phyloP scores from a whole-genome alignment of 2,888 invertebrate species.

The Sinopyrophorus schimmeli region DNA sequence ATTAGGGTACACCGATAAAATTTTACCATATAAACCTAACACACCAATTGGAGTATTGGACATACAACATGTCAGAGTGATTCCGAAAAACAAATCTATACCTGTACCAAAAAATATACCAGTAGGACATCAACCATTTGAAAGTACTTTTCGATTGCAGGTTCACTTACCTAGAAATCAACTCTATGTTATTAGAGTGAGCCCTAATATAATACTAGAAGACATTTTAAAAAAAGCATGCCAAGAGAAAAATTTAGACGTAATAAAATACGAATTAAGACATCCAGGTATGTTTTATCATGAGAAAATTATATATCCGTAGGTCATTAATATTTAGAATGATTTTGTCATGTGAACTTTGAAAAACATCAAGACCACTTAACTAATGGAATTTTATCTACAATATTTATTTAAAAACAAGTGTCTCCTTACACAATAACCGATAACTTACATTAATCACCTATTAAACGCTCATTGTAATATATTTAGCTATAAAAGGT shows the following conservation, averaged over 20 bases:
- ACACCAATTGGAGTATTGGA: slow-evolving; percentile 69
- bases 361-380: too few species aligned
- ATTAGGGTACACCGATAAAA: slow-evolving; percentile 56
- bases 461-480: too few species aligned
- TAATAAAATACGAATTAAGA: slow-evolving; percentile 72
- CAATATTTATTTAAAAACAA: too few species aligned
- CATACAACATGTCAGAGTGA: slow-evolving; percentile 55
- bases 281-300: slow-evolving; percentile 66
- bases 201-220: slow-evolving; percentile 67
- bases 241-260: slow-evolving; percentile 74
- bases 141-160: slow-evolving; percentile 62
- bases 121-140: slow-evolving; percentile 61
- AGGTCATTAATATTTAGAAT: too few species aligned
- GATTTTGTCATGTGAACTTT: too few species aligned
- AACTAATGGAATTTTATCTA: too few species aligned
- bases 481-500: too few species aligned
- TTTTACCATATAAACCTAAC: slow-evolving; percentile 71
- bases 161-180: slow-evolving; percentile 81
- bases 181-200: slow-evolving; percentile 75
- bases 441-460: too few species aligned
- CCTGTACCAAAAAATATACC: slow-evolving; percentile 37
- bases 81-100: slow-evolving; percentile 46
- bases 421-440: too few species aligned
- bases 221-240: slow-evolving; percentile 75
- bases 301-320: too few species aligned